Evolutionary conservation across 2,113 vertebrate species (phyloP).

Genomic region (Polyodon spathula): DNA sequence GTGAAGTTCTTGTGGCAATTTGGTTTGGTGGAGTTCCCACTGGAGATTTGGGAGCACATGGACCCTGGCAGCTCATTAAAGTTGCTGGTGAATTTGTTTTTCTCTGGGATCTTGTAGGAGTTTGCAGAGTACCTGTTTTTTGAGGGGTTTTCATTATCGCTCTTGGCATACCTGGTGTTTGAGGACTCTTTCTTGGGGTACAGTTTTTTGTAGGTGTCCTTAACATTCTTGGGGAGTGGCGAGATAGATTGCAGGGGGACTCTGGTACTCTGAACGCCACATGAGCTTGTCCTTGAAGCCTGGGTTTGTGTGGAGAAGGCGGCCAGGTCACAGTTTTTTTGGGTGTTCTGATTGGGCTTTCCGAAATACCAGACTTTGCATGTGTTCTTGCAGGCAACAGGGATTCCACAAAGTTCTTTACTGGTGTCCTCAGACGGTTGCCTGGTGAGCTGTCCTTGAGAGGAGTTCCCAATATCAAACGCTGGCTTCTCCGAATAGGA

Average conservation of each 20-base stretch:
- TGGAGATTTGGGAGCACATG: neutral
- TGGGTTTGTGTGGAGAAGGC: conserved; percentile 40
- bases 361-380: conserved; percentile 9
- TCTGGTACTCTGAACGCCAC: conserved; percentile 38
- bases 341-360: conserved; percentile 31
- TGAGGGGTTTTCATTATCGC: conserved; percentile 31
- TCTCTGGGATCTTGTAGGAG: conserved; percentile 14
- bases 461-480: conserved; percentile 25
- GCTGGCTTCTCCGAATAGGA: conserved; percentile 21
- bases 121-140: neutral
- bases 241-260: conserved; percentile 30
- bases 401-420: conserved; percentile 26
- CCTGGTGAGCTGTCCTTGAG: conserved; percentile 39
- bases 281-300: conserved; percentile 7
- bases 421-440: conserved; percentile 39
- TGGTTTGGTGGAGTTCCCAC: conserved; percentile 9
- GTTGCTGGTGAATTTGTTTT: neutral
- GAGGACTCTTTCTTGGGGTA: conserved; percentile 26
- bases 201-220: conserved; percentile 22
- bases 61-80: conserved; percentile 7
- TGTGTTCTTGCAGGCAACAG: conserved; percentile 20
- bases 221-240: conserved; percentile 27
- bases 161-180: conserved; percentile 32
- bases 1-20: conserved; percentile 11
- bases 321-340: conserved; percentile 51